Evolutionary conservation across 2,797 vertebrate genomes (phyloP).

Genomic region (Threskiornis aethiopicus): DNA sequence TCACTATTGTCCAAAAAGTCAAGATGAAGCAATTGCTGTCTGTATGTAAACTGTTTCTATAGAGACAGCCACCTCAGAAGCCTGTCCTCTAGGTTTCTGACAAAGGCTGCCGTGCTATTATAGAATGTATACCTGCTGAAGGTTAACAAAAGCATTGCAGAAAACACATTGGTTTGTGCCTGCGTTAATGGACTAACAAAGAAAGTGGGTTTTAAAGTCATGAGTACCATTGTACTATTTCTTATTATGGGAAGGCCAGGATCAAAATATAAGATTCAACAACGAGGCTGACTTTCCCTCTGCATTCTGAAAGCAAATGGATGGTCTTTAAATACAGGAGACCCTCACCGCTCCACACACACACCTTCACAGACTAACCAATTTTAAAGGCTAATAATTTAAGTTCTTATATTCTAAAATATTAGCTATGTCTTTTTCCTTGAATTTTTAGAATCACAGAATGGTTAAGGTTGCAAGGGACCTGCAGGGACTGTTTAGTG

Average conservation of each 20-base stretch:
- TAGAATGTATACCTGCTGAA: neutral
- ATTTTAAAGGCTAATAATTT: neutral
- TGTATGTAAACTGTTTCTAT: neutral
- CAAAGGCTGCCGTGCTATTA: neutral
- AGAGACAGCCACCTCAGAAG: neutral
- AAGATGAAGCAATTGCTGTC: neutral
- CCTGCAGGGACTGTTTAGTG: neutral
- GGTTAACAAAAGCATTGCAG: neutral
- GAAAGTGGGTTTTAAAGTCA: neutral
- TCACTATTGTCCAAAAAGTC: neutral
- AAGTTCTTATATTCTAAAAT: neutral
- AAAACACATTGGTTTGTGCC: neutral
- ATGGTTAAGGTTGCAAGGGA: neutral
- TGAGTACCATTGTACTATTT: fast-evolving
- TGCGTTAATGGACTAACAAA: neutral
- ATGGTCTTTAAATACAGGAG: neutral
- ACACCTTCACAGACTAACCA: neutral
- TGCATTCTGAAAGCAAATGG: neutral
- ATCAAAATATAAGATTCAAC: neutral
- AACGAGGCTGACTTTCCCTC: neutral
- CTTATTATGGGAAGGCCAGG: neutral
- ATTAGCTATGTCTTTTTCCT: neutral
- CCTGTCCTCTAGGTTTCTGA: neutral
- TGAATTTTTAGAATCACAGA: neutral
- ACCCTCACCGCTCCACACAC: fast-evolving